Conservation (phyloP, 2,113 vertebrate species). For the Puntigrus tetrazona region DNA sequence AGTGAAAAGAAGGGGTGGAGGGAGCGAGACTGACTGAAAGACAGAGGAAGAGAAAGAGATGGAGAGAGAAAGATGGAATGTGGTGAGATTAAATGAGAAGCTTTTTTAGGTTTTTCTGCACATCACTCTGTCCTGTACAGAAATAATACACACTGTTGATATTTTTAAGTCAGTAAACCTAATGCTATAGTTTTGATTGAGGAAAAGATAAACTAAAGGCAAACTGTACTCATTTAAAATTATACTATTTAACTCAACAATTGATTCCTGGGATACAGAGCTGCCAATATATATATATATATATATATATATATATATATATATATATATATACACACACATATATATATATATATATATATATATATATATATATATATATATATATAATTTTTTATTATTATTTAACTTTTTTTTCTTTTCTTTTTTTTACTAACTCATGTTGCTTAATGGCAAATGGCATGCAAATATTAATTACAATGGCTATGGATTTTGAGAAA, state of each 20-base stretch:
- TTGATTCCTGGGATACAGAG: too few species aligned
- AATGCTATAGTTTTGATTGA: neutral
- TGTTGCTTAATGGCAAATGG: neutral
- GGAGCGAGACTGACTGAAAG: constrained; percentile 30
- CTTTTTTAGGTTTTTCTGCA: neutral
- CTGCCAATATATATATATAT: too few species aligned
- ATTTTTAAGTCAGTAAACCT: neutral
- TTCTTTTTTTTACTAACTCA: too few species aligned
- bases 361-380: too few species aligned
- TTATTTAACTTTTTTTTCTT: too few species aligned
- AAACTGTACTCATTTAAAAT: too few species aligned
- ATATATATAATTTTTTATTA: too few species aligned
- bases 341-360: too few species aligned
- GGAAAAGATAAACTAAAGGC: neutral
- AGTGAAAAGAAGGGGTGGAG: constrained; percentile 13
- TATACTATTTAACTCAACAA: too few species aligned
- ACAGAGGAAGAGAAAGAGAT: constrained; percentile 15
- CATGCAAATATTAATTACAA: too few species aligned
- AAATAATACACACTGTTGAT: neutral
- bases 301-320: too few species aligned
- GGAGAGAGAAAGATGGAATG: constrained; percentile 32
- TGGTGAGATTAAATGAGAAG: neutral
- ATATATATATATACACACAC: too few species aligned
- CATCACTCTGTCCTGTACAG: neutral
- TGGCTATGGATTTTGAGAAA: neutral